Evolutionary conservation across 2,888 invertebrate genomes (phyloP).

Genomic region (Microplitis deprimator): DNA sequence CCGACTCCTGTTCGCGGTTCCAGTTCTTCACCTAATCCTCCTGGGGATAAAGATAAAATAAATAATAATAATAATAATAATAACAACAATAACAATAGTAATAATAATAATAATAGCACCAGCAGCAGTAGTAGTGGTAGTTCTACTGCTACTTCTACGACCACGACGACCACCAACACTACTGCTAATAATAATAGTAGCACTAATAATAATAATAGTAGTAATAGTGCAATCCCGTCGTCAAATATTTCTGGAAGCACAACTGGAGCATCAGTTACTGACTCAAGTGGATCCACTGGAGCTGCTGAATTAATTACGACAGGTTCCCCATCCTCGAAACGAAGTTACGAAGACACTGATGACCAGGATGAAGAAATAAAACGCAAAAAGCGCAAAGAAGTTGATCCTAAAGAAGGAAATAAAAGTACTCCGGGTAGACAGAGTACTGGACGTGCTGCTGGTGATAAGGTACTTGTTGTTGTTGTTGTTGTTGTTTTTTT

Average conservation of each 20-base stretch:
- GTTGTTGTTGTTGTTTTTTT: constrained; percentile 7
- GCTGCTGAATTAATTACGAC: constrained; percentile 46
- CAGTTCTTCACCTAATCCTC: constrained; percentile 71
- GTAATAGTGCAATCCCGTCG: constrained; percentile 49
- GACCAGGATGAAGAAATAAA: constrained; percentile 80
- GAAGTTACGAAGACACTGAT: constrained; percentile 74
- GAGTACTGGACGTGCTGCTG: constrained; percentile 66
- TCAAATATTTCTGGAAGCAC: background rate
- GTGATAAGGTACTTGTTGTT: constrained; percentile 29
- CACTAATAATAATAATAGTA: constrained; percentile 43
- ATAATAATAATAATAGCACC: background rate
- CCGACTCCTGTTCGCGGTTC: constrained; percentile 67
- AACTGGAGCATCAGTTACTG: background rate
- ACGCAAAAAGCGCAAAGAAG: constrained; percentile 84
- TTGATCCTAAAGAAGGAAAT: constrained; percentile 74
- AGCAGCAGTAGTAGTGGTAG: constrained; percentile 40
- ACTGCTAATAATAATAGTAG: constrained; percentile 48
- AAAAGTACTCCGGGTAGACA: constrained; percentile 69
- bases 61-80: background rate
- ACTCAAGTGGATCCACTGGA: constrained; percentile 65
- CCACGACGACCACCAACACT: constrained; percentile 66
- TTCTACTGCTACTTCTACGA: constrained; percentile 24
- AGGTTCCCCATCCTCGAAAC: constrained; percentile 62
- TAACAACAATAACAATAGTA: constrained; percentile 33
- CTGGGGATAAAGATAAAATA: constrained; percentile 65